Base-by-base conservation (phyloP, 2,797 vertebrate genomes). In the Neoniphon sammara region DNA sequence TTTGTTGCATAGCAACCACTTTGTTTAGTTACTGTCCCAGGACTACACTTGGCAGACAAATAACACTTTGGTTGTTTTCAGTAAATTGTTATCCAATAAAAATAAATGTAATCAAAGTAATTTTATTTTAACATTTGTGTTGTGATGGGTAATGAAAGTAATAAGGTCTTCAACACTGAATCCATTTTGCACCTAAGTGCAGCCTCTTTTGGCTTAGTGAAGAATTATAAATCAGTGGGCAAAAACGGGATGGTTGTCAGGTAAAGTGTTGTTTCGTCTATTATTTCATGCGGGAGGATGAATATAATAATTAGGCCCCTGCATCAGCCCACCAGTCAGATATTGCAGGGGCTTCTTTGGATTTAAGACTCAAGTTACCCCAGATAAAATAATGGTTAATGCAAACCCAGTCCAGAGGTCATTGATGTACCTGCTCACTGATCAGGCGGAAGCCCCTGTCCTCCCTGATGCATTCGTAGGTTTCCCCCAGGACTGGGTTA, bases 401-500 rank as follows among this genome's bases (percentile, higher is more conserved):
- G 46, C 6, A n/a, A 49, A 46, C 12, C 30, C 57, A 23, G 50
- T 44, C 42, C 50, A 17, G 53, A 49, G n/a, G n/a, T n/a, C n/a
- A n/a, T n/a, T 52, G 2, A 12, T 42, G 7, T 80, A 97, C 97
- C 95, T 98, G 97, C 87, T 98, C 97, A 2, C 96, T 96, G 89
- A 98, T 93, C 92, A 95, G 93, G 39, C 85, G 92, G 91, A 98
- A 97, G 66, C 95, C 94, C 0, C 93, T 90, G 83, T 97, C 96
- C 0, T 97, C 95, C 64, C 96, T 86, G 76, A 94, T 71, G 0
- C 96, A 98, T 89, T 98, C 97, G 1, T 93, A 98, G 2, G 96
- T 98, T 92, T 98, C 97, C 0, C 97, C 97, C 67, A 98, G 94
- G 68, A 98, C 93, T 0, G 97, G 97, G 91, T 98, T 98, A 80